Evolutionary conservation across 2,797 vertebrate species (phyloP).

Genomic region (Myotis daubentonii): DNA sequence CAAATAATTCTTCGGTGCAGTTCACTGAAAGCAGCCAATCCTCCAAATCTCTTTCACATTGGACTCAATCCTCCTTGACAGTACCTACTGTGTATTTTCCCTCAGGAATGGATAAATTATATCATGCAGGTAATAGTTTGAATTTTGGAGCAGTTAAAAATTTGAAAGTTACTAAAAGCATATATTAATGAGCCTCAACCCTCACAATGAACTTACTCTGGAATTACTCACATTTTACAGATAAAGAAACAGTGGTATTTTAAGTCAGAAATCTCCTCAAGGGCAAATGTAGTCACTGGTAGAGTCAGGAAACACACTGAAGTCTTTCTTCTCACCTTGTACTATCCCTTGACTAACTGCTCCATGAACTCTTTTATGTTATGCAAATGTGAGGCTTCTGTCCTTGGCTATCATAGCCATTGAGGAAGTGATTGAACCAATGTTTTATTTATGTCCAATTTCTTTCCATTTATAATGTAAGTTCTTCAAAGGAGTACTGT

Average conservation of each 20-base stretch:
- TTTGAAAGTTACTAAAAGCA: neutral
- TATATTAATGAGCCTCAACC: neutral
- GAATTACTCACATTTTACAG: neutral
- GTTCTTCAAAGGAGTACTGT: neutral
- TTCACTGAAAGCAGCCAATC: neutral
- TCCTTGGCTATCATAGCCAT: neutral
- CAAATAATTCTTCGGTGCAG: neutral
- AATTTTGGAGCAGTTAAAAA: neutral
- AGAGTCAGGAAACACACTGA: neutral
- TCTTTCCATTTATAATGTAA: neutral
- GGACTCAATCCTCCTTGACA: neutral
- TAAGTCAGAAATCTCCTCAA: neutral
- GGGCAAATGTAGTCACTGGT: neutral
- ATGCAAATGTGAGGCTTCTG: neutral
- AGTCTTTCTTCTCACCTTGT: neutral
- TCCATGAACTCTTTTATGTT: neutral
- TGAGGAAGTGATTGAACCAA: neutral
- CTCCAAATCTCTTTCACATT: neutral
- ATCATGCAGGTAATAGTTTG: neutral
- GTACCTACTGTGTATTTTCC: neutral
- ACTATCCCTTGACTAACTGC: neutral
- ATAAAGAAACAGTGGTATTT: neutral
- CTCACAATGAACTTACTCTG: neutral
- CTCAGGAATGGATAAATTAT: neutral
- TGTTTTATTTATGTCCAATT: neutral